phyloP scores from a whole-genome alignment of 2,113 vertebrate genomes.

The Perca fluviatilis region DNA sequence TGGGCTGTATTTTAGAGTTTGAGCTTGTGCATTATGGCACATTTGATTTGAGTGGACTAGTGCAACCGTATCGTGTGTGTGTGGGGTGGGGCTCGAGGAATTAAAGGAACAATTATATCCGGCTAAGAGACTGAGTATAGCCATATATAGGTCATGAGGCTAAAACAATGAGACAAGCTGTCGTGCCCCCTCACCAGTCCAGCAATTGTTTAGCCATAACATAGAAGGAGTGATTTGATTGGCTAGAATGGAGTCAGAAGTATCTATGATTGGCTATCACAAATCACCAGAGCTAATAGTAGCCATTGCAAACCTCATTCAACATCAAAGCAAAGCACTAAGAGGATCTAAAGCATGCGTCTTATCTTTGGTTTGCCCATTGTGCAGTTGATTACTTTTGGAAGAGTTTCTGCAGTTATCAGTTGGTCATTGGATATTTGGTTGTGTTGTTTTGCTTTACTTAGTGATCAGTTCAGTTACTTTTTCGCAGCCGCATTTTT shows the following conservation, averaged over 20 bases:
- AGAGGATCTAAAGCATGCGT: background rate
- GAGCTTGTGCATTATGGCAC: background rate
- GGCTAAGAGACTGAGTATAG: slow-evolving; percentile 20
- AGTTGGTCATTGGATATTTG: background rate
- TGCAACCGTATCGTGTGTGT: background rate
- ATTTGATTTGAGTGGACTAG: background rate
- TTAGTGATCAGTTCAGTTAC: background rate
- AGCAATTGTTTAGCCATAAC: slow-evolving; percentile 50
- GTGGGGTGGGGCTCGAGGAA: slow-evolving; percentile 15
- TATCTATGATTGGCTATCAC: slow-evolving; percentile 60
- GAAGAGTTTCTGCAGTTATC: background rate
- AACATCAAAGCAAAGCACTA: slow-evolving; percentile 22
- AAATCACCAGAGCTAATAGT: slow-evolving; percentile 61
- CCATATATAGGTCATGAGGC: slow-evolving; percentile 79
- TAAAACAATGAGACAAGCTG: slow-evolving; percentile 79
- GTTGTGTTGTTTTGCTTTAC: background rate
- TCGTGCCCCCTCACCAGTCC: slow-evolving; percentile 48
- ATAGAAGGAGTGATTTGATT: slow-evolving; percentile 46
- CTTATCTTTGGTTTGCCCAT: background rate
- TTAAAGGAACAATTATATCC: slow-evolving; percentile 49
- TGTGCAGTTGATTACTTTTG: background rate
- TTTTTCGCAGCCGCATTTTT: background rate
- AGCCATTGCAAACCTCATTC: background rate
- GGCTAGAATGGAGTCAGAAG: slow-evolving; percentile 45
- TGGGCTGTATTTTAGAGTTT: slow-evolving; percentile 1